Conservation (phyloP, 2,113 vertebrate species). For the Callocephalon fimbriatum region DNA sequence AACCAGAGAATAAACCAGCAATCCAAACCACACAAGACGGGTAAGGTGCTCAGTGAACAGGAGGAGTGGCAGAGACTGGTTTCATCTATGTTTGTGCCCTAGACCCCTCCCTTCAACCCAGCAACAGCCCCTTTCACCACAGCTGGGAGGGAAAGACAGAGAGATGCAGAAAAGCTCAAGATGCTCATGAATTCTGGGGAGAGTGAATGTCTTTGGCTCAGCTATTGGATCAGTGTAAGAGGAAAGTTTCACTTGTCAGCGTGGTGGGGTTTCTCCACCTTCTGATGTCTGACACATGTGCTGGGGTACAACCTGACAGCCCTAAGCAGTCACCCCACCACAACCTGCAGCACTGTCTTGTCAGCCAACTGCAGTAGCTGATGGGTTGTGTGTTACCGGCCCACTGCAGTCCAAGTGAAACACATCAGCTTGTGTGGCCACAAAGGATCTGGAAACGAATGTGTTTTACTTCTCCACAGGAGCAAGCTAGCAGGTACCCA, state of each 20-base stretch:
- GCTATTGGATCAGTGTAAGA: not conserved
- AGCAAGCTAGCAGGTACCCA: not conserved
- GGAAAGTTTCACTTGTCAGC: not conserved
- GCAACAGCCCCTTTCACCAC: not conserved
- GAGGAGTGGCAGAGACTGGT: not conserved
- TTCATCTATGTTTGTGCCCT: fast-evolving
- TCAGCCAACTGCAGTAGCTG: fast-evolving
- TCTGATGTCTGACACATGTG: not conserved
- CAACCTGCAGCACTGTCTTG: not conserved
- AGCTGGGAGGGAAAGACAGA: not conserved
- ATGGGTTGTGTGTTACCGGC: not conserved
- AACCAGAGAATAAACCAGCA: not conserved
- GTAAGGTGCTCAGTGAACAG: not conserved
- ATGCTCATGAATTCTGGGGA: not conserved
- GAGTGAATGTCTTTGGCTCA: not conserved
- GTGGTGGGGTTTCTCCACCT: too few species aligned
- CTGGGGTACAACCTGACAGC: not conserved
- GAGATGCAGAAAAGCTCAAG: not conserved
- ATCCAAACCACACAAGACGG: fast-evolving
- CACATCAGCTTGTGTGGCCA: not conserved
- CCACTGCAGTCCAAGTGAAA: not conserved
- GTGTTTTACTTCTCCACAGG: not conserved
- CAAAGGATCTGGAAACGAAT: not conserved
- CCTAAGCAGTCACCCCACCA: not conserved
- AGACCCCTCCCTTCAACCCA: not conserved